Conservation (phyloP, 2,113 vertebrate species). For the Ammodytes dubius region DNA sequence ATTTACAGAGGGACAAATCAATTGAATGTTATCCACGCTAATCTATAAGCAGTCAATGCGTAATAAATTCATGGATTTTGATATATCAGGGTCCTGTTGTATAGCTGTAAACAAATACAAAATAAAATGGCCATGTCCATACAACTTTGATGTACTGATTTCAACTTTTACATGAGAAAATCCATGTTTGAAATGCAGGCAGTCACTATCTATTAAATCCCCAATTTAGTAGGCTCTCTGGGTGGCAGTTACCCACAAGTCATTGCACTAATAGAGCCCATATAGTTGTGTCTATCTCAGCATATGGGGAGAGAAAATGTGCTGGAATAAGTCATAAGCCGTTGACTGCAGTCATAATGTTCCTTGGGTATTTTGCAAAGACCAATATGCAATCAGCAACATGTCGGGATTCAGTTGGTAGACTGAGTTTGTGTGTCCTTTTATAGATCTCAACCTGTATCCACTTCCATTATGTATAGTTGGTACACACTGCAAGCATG, state of each 20-base stretch:
- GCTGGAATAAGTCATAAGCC: background rate
- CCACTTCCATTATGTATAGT: background rate
- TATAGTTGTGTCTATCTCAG: background rate
- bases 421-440: background rate
- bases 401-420: background rate
- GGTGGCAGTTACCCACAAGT: background rate
- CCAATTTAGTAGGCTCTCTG: background rate
- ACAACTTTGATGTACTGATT: background rate
- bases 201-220: background rate
- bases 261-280: background rate
- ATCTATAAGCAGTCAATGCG: background rate
- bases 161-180: slow-evolving; percentile 8
- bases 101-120: background rate
- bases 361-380: slow-evolving; percentile 1
- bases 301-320: background rate
- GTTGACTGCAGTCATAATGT: slow-evolving; percentile 16
- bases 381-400: slow-evolving; percentile 60
- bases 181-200: background rate
- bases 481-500: background rate
- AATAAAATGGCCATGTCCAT: background rate
- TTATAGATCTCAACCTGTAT: background rate
- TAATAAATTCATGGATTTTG: slow-evolving; percentile 3
- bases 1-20: background rate
- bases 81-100: background rate
- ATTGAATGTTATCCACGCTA: background rate